Percentiles rank a stretch among this genome's conserved stretches.
Evolutionary conservation across 1,140 invertebrate species (phyloP).

Genomic region (Marisa cornuarietis): DNA sequence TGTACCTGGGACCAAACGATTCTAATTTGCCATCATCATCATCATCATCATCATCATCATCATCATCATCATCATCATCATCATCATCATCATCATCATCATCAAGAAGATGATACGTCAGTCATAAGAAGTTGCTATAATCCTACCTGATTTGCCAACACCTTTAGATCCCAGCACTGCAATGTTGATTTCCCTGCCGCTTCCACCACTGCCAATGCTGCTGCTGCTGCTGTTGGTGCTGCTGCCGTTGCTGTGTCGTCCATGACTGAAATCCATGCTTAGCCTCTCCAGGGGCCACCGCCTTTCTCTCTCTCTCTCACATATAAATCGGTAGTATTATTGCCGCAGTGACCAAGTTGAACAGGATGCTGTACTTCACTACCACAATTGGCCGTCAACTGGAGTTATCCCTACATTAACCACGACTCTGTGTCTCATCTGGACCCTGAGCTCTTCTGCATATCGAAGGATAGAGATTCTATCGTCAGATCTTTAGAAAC

Average conservation of each 20-base stretch:
- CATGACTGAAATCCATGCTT: background rate
- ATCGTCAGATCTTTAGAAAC: too few species aligned
- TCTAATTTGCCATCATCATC: background rate
- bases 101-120: background rate
- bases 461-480: too few species aligned
- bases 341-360: background rate
- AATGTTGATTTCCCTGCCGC: conserved; percentile 42
- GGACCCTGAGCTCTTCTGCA: too few species aligned
- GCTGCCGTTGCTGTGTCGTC: conserved; percentile 19
- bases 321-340: background rate
- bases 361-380: too few species aligned
- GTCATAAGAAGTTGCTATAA: background rate
- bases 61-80: conserved; percentile 12
- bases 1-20: too few species aligned
- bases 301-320: background rate
- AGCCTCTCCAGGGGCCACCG: too few species aligned
- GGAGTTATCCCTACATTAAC: too few species aligned
- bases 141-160: conserved; percentile 46
- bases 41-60: conserved; percentile 13
- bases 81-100: background rate
- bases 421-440: too few species aligned
- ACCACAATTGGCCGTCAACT: too few species aligned
- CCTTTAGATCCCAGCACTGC: conserved; percentile 37
- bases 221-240: conserved; percentile 19
- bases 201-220: conserved; percentile 15